phyloP scores from a whole-genome alignment of 2,888 invertebrate species.

The Podotricha telesiphe region DNA sequence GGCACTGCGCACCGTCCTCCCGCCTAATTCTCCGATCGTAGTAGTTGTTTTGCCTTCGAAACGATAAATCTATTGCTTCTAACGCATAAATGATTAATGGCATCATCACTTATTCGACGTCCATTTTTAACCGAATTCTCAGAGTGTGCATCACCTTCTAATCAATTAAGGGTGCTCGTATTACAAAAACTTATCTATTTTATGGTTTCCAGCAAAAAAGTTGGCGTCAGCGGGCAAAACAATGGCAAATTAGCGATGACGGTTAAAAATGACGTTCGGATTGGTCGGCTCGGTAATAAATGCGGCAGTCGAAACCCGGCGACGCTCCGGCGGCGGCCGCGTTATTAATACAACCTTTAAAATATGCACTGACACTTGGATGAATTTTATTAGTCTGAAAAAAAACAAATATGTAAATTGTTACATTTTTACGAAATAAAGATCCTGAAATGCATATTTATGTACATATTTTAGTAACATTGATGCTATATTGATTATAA shows the following conservation, averaged over 20 bases:
- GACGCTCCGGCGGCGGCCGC: slow-evolving; percentile 52
- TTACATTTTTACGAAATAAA: slow-evolving; percentile 9
- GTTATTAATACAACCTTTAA: slow-evolving; percentile 62
- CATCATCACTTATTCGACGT: slow-evolving; percentile 22
- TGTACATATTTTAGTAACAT: background rate
- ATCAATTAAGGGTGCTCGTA: slow-evolving; percentile 72
- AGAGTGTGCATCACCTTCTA: slow-evolving; percentile 55
- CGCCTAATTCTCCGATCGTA: slow-evolving; percentile 40
- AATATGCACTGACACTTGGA: slow-evolving; percentile 44
- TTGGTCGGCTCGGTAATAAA: slow-evolving; percentile 54
- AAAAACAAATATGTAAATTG: slow-evolving; percentile 5
- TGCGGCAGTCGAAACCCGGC: slow-evolving; percentile 54
- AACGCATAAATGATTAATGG: slow-evolving; percentile 46
- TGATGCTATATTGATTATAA: background rate
- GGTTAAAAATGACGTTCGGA: slow-evolving; percentile 78
- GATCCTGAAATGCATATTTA: background rate
- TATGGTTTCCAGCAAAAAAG: slow-evolving; percentile 78
- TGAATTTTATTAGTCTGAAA: slow-evolving; percentile 42
- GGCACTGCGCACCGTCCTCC: slow-evolving; percentile 36
- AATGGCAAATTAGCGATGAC: slow-evolving; percentile 83
- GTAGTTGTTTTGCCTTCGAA: slow-evolving; percentile 40
- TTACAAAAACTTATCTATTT: slow-evolving; percentile 76
- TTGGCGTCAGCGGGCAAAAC: slow-evolving; percentile 79
- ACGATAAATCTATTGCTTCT: slow-evolving; percentile 41
- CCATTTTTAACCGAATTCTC: slow-evolving; percentile 37